Evolutionary conservation across 2,113 vertebrate genomes (phyloP).

Genomic region (human): DNA sequence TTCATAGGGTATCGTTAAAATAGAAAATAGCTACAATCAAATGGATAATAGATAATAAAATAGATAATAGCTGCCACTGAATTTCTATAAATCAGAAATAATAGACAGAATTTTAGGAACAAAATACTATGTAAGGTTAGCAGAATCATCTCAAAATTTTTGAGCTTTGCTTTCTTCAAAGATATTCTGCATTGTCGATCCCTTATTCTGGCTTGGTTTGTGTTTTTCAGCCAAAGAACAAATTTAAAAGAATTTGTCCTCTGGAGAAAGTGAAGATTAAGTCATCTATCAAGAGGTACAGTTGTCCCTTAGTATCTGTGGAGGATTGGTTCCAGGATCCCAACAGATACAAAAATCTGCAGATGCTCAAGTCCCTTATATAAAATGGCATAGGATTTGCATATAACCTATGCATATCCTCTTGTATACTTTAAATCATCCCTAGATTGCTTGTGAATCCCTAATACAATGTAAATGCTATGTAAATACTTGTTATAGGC

Average conservation of each 20-base stretch:
- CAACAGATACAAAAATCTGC: background rate
- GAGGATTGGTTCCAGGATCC: background rate
- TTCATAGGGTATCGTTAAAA: background rate
- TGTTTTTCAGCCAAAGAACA: background rate
- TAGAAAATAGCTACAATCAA: background rate
- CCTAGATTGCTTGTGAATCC: background rate
- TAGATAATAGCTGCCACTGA: background rate
- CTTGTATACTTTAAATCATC: background rate
- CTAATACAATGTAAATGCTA: background rate
- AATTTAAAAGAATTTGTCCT: background rate
- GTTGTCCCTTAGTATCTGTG: background rate
- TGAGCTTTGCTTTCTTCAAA: background rate
- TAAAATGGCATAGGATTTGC: background rate
- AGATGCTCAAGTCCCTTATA: background rate
- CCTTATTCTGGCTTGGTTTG: background rate
- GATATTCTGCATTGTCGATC: background rate
- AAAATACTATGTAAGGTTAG: background rate
- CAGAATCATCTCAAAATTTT: background rate
- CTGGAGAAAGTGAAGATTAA: background rate
- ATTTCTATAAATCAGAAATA: background rate
- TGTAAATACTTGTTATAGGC: background rate
- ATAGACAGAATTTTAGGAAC: background rate
- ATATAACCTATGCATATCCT: background rate
- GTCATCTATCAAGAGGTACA: background rate
- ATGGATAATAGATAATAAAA: background rate